Evolutionary conservation across 2,888 invertebrate genomes (phyloP).

Genomic region (Helobdella robusta): DNA sequence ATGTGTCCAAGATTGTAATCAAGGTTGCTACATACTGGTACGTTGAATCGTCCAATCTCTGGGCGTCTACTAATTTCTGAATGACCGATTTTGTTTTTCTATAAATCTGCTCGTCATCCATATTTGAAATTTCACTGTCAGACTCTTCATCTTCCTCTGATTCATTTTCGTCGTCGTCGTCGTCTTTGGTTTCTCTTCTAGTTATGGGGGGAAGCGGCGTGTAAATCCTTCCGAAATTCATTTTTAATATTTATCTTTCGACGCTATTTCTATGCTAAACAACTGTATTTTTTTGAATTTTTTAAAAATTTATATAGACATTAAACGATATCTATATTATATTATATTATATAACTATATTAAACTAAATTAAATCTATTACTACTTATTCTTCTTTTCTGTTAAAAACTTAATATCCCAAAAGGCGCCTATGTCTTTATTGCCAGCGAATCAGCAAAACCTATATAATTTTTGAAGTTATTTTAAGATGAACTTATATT

Average conservation of each 20-base stretch:
- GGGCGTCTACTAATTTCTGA: neutral
- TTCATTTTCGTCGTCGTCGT: neutral
- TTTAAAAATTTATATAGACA: no score
- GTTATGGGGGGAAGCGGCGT: conserved; percentile 21
- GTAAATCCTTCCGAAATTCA: conserved; percentile 3
- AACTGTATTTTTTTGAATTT: no score
- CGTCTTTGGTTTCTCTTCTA: neutral
- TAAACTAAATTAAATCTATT: no score
- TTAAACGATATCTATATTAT: no score
- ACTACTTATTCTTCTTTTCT: no score
- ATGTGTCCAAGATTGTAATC: neutral
- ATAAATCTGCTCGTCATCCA: neutral
- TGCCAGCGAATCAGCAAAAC: no score
- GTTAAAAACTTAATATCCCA: no score
- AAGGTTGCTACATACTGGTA: neutral
- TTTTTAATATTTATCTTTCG: neutral
- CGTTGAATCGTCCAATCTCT: neutral
- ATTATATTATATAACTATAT: no score
- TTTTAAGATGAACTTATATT: no score
- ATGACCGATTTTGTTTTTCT: neutral
- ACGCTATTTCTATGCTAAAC: no score
- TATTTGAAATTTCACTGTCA: neutral
- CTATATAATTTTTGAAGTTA: no score
- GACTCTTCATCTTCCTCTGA: neutral
- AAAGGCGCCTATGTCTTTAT: no score